Base-by-base conservation (phyloP, 2,888 invertebrate genomes). In the Macaria notata region DNA sequence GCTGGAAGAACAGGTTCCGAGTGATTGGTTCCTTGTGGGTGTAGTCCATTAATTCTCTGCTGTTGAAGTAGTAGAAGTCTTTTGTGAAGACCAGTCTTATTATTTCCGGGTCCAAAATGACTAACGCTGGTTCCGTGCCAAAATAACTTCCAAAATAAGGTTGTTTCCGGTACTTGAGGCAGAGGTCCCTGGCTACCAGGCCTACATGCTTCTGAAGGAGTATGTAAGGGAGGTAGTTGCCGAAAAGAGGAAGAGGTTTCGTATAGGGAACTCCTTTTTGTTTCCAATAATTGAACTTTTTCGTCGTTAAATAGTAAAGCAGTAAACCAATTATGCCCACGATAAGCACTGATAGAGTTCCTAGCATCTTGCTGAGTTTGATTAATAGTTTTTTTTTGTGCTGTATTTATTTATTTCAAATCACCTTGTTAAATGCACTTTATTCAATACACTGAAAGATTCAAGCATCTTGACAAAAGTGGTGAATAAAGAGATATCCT, bases 51-150 rank as follows among this genome's bases (percentile, higher is more conserved):
- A 63, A 44, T 42, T 68, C 71, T 48, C 72, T 56, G 3, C 67
- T 66, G 33, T 49, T 64, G 52, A 75, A 73, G 61, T 65, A 66
- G 48, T 66, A 62, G 50, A 63, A 73, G 31, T 75, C 72, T 49
- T 73, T 71, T 0, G 67, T 68, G 1, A 68, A 49, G 6, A 73
- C 61, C 0, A 64, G 59, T 47, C 70, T 75, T 4, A 75, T 61
- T 0, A 70, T 41, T 9, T 70, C 68, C 4, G 72, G 72, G 29
- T 66, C 67, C 38, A 65, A 63, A 3, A 72, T 59, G 1, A 70
- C 54, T 4, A 71, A 61, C 2, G 61, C 61, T 9, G 61, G 64
- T 46, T 61, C 65, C 4, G 64, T 68, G 1, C 68, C 67, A n/a
- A 61, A 61, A 30, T 58, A 63, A 0, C 63, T 57, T 8, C 58